Evolutionary conservation across 2,113 vertebrate genomes (phyloP), one percentile per base, ranked within the genome.

Genomic region (Anoura caudifer): DNA sequence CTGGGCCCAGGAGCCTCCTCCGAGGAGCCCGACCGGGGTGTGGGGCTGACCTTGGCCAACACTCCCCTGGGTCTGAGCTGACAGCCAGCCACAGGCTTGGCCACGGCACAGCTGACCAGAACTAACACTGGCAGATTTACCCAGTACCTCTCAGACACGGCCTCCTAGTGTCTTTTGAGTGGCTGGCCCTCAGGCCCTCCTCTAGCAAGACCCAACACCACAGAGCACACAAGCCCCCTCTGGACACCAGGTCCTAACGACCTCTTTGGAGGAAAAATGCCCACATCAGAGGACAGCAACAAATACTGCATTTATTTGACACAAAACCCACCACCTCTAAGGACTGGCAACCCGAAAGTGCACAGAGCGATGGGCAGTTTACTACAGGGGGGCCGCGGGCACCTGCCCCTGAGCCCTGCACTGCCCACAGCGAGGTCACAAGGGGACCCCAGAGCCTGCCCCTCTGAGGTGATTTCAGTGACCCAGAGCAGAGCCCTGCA

Each of bases 41-140:
- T 0, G 6, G 9, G 24, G 15, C 38, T 52, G 45, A 31, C 24
- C 41, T 5, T 4, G 9, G 52, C 15, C 43, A 4, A 52, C 0
- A 9, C 10, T 24, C 26, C 15, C 3, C 2, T 1, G 72, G 36
- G 10, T 9, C 13, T 10, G 26, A 70, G 33, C 38, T 26, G 16
- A 56, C 54, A 33, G 47, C 17, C 31, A 12, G 43, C 47, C 54
- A 17, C 0, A 0, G 87, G 41, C 56, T 17, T 33, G 20, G 79
- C 73, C 14, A 19, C 13, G 8, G 1, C 20, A 12, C 2, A 9
- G 26, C 1, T 2, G 7, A 19, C 16, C 0, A 0, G 41, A 31
- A 26, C 1, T 3, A 14, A 19, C 17, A 0, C 0, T 4, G 65
- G 43, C 0, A 0, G 0, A 0, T 3, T 4, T 16, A n/a, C 5